Evolutionary conservation across 1,140 invertebrate species (phyloP).

Genomic region (Drosophila nebulosa): DNA sequence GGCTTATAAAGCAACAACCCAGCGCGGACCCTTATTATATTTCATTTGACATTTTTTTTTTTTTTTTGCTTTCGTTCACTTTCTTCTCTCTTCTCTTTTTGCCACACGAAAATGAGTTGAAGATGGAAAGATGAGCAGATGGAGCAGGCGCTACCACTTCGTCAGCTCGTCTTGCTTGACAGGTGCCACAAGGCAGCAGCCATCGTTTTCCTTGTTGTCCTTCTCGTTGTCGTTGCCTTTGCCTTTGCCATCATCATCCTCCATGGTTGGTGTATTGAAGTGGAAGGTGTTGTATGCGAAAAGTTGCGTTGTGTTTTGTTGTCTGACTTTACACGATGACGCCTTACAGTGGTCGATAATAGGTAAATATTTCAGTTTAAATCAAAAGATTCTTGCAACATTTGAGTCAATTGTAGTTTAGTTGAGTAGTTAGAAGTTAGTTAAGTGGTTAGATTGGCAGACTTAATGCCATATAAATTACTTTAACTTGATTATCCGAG

Average conservation of each 20-base stretch:
- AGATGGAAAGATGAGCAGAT: background rate
- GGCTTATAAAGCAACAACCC: constrained; percentile 40
- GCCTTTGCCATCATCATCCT: background rate
- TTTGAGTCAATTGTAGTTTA: too few species aligned
- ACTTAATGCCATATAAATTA: too few species aligned
- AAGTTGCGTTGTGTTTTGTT: constrained; percentile 48
- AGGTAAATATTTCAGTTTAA: background rate
- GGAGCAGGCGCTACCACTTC: constrained; percentile 33
- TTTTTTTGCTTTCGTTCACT: background rate
- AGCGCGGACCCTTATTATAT: constrained; percentile 49
- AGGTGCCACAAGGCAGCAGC: constrained; percentile 45
- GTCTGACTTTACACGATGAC: constrained; percentile 37
- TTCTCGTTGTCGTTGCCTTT: too few species aligned
- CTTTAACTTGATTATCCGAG: too few species aligned
- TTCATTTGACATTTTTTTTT: constrained; percentile 50
- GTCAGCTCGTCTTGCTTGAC: constrained; percentile 53
- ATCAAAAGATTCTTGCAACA: background rate
- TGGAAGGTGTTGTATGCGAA: constrained; percentile 43
- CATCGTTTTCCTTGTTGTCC: background rate
- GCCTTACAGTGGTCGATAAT: background rate
- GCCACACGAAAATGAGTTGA: constrained; percentile 28
- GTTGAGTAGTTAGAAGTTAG: too few species aligned
- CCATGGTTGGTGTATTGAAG: constrained; percentile 28
- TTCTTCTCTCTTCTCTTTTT: background rate
- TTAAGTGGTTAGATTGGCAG: too few species aligned